A percentile compares a stretch with the other conserved stretches of the same genome.
Conservation (phyloP, 2,888 invertebrate genomes). For the Callinectes sapidus region DNA sequence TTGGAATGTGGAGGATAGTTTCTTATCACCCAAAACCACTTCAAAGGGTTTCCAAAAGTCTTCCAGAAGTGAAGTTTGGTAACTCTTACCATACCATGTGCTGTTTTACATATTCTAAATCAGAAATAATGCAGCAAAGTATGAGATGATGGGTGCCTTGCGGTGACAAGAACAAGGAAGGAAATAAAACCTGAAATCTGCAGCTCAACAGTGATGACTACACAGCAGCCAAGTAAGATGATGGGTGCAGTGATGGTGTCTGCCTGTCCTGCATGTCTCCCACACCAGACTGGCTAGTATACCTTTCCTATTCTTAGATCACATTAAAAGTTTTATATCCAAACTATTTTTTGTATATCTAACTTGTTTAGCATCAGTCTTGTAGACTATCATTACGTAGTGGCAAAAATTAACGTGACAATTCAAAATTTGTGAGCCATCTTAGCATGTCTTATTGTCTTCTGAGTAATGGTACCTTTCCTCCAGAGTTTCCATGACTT, state of each 20-base stretch:
- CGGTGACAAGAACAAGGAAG: background rate
- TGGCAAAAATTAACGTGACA: too few species aligned
- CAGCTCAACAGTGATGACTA: background rate
- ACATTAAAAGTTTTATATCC: background rate
- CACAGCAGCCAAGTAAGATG: background rate
- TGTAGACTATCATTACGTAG: background rate
- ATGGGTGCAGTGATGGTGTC: background rate
- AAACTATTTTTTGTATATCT: background rate
- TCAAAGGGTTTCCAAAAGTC: too few species aligned
- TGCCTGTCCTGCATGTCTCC: background rate
- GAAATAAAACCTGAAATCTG: background rate
- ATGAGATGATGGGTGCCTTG: background rate
- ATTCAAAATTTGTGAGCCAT: too few species aligned
- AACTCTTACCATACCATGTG: too few species aligned
- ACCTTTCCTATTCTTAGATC: background rate
- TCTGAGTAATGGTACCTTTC: too few species aligned
- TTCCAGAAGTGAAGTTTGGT: too few species aligned
- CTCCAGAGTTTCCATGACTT: too few species aligned
- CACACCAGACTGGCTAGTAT: background rate
- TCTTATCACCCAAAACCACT: too few species aligned
- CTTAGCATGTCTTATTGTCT: too few species aligned
- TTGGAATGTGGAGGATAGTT: too few species aligned
- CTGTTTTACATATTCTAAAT: too few species aligned
- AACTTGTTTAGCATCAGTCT: background rate
- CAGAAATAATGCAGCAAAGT: background rate